Base-by-base conservation (phyloP, 2,113 vertebrate species). In the Hyla sarda region DNA sequence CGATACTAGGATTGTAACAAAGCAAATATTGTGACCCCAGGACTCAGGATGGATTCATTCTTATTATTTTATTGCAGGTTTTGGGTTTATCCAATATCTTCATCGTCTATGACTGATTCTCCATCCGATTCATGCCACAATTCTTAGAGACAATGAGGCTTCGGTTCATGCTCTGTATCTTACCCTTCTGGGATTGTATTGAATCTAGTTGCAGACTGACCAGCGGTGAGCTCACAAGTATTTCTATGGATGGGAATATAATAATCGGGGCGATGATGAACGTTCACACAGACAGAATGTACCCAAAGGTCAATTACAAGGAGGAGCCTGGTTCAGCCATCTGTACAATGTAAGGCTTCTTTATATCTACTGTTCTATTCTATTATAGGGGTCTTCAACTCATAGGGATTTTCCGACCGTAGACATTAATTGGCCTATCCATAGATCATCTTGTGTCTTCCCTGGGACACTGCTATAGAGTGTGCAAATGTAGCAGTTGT, bases 221-320 rank as follows among this genome's bases (percentile, higher is more conserved):
- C 30, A 82, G 17, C 17, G 71, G 25, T 3, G 81, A 82, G 19
- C 47, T 82, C 45, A 23, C 28, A 23, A 62, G 62, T 6, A 82
- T 82, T 47, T 71, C 45, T 34, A 17, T 47, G 5, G 5, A 47
- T n/a, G 81, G 81, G 16, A 48, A 82, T 10, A 54, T 82, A 1
- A 4, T 52, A 14, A 37, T 82, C 9, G 81, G 81, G 11, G 81
- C 11, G 23, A 62, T 82, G 47, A 12, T 72, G 21, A 65, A 47
- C n/a, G 45, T 82, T 14, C 65, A 82, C 37, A 65, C 71, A 25
- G 47, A 82, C 28, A 82, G 71, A 82, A 54, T 13, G 5, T 82
- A 82, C 41, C 65, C 81, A 12, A 50, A 32, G 28, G 52, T 19
- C 9, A 72, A 2, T 2, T 82, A 71, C 48, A 82, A 16, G 2